Conservation (phyloP, 2,888 invertebrate genomes). For the Cordilura impudica region DNA sequence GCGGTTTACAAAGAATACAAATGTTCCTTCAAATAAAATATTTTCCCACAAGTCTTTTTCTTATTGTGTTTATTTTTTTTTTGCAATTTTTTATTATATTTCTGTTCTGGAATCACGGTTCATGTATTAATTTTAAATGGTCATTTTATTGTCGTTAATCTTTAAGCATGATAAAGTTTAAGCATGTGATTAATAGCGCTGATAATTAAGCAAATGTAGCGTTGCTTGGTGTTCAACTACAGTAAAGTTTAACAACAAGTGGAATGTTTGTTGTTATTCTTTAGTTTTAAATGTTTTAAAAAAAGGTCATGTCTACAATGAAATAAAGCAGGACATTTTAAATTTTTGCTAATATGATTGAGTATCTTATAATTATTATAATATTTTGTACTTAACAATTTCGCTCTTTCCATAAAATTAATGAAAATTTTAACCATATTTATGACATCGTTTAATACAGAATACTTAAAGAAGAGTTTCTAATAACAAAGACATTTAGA, state of each 20-base stretch:
- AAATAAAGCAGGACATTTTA: background rate
- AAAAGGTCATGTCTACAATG: background rate
- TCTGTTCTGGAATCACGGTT: constrained; percentile 29
- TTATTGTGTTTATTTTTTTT: background rate
- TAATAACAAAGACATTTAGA: too few relatives aligned
- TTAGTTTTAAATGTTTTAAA: background rate
- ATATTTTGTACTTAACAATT: too few relatives aligned
- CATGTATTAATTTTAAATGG: constrained; percentile 42
- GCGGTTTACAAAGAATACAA: constrained; percentile 24
- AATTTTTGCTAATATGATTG: too few relatives aligned
- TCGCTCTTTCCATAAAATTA: too few relatives aligned
- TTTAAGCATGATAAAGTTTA: constrained; percentile 43
- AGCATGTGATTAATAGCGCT: constrained; percentile 49
- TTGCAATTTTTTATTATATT: background rate
- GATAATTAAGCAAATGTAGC: constrained; percentile 34
- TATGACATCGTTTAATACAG: too few relatives aligned
- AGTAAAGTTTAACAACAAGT: constrained; percentile 7
- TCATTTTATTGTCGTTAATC: constrained; percentile 42
- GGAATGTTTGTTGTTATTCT: background rate
- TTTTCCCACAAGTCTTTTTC: constrained; percentile 51
- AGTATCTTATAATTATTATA: too few relatives aligned
- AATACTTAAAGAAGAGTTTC: too few relatives aligned
- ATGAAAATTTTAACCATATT: too few relatives aligned
- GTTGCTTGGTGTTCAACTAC: background rate
- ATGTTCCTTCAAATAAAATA: constrained; percentile 23